These are phyloP conservation scores for Drosophila paranaensis DNA, from an alignment of 2,888 invertebrate species.

Conservation along the genomic window DNA sequence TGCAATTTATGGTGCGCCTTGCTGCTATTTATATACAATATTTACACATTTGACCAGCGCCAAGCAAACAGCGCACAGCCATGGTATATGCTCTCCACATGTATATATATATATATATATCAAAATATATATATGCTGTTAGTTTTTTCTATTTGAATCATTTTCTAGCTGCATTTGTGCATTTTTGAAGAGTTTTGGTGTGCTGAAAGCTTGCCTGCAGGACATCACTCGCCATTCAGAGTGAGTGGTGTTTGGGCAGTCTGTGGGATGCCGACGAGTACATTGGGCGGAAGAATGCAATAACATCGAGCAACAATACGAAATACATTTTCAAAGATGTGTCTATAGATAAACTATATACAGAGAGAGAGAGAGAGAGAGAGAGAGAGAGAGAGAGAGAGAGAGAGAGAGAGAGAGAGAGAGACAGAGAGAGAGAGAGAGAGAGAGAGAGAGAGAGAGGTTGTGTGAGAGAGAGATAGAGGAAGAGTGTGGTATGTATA, in stretches of 20 bases:
- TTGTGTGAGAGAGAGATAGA: neutral
- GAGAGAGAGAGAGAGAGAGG: neutral
- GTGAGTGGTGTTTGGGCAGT: slow-evolving; percentile 10
- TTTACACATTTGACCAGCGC: slow-evolving; percentile 39
- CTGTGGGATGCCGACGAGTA: slow-evolving; percentile 20
- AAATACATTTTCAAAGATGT: slow-evolving; percentile 26
- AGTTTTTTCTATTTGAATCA: neutral
- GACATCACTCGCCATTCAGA: slow-evolving; percentile 69
- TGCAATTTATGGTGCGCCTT: slow-evolving; percentile 72
- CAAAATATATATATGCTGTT: slow-evolving; percentile 18
- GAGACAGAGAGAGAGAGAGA: too few species aligned
- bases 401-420: neutral
- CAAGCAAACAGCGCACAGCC: slow-evolving; percentile 22
- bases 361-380: too few species aligned
- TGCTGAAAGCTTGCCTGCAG: slow-evolving; percentile 71
- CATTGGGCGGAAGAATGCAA: slow-evolving; percentile 71
- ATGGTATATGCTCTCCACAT: slow-evolving; percentile 24
- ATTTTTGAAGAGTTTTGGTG: slow-evolving; percentile 64
- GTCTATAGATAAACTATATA: slow-evolving; percentile 5
- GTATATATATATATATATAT: slow-evolving; percentile 4
- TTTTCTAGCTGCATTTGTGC: slow-evolving; percentile 46
- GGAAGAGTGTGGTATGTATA: neutral
- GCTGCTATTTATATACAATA: slow-evolving; percentile 35
- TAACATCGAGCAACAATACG: slow-evolving; percentile 53
- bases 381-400: too few species aligned